Conservation (phyloP, 2,888 invertebrate species). For the Phalangium opilio region DNA sequence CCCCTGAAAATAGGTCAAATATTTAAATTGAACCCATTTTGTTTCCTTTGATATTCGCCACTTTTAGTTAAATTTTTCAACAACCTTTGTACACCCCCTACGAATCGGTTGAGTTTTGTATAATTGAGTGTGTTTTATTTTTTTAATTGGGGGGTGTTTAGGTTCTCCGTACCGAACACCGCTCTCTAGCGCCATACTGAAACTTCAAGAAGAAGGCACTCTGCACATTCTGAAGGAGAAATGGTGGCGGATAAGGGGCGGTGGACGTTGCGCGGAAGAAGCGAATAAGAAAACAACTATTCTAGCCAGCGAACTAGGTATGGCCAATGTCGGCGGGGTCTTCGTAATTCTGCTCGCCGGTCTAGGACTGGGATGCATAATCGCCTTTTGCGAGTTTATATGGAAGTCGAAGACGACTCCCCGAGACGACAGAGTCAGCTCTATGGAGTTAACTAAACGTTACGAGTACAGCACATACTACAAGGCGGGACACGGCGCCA, state of each 20-base stretch:
- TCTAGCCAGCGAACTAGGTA: slow-evolving; percentile 20
- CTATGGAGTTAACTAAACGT: no score
- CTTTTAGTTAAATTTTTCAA: no score
- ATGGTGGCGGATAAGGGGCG: slow-evolving; percentile 89
- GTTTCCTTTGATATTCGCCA: no score
- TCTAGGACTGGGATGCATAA: slow-evolving; percentile 19
- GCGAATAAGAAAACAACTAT: slow-evolving; percentile 10
- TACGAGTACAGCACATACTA: no score
- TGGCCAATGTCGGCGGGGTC: slow-evolving; percentile 28
- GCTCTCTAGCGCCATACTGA: slow-evolving; percentile 83
- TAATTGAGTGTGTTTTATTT: no score
- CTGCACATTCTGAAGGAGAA: slow-evolving; percentile 51
- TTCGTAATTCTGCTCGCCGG: slow-evolving; percentile 26
- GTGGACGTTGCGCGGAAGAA: slow-evolving; percentile 34
- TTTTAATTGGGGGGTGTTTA: slow-evolving; percentile 31
- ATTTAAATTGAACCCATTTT: no score
- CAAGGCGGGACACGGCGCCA: no score
- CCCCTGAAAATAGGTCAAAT: no score
- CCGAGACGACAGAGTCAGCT: slow-evolving; percentile 11
- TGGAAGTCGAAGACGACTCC: slow-evolving; percentile 20
- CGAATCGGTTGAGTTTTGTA: no score
- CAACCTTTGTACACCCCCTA: no score
- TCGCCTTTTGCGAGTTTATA: slow-evolving; percentile 22
- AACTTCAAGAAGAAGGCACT: slow-evolving; percentile 88
- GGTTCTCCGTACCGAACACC: slow-evolving; percentile 88